Conservation (phyloP, 2,113 vertebrate species). For the Pelodiscus sinensis region DNA sequence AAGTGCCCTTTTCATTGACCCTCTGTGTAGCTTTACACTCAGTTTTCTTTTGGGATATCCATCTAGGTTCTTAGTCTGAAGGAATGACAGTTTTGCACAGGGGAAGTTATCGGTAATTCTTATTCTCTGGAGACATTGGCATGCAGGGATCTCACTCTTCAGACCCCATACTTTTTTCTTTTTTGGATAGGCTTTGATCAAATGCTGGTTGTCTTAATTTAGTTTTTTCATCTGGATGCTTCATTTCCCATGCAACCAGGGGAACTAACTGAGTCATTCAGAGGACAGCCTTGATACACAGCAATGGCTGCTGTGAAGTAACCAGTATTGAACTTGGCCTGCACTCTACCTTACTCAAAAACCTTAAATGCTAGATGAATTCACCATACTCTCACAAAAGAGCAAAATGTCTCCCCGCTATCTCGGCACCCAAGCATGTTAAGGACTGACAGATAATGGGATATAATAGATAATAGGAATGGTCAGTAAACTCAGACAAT, state of each 20-base stretch:
- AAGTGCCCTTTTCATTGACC: neutral
- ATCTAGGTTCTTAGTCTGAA: neutral
- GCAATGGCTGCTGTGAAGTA: neutral
- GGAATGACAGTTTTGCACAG: neutral
- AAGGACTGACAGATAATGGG: neutral
- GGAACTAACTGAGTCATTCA: neutral
- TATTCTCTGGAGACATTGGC: neutral
- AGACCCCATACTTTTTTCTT: neutral
- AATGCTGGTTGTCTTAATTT: neutral
- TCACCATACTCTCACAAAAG: neutral
- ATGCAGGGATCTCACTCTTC: neutral
- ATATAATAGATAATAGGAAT: neutral
- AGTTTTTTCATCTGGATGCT: neutral
- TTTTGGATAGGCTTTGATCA: neutral
- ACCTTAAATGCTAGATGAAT: neutral
- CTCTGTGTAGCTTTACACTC: neutral
- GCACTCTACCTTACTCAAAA: neutral
- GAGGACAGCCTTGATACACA: neutral
- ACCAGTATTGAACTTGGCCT: rapidly evolving
- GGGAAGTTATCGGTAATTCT: constrained; percentile 31
- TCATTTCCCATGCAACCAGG: neutral
- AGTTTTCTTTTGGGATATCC: neutral
- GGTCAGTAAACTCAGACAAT: neutral
- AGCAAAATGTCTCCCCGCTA: neutral
- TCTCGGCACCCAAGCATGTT: neutral